Percentiles rank a stretch among this genome's conserved stretches.
phyloP scores from a whole-genome alignment of 2,113 vertebrate genomes.

The Albula glossodonta region DNA sequence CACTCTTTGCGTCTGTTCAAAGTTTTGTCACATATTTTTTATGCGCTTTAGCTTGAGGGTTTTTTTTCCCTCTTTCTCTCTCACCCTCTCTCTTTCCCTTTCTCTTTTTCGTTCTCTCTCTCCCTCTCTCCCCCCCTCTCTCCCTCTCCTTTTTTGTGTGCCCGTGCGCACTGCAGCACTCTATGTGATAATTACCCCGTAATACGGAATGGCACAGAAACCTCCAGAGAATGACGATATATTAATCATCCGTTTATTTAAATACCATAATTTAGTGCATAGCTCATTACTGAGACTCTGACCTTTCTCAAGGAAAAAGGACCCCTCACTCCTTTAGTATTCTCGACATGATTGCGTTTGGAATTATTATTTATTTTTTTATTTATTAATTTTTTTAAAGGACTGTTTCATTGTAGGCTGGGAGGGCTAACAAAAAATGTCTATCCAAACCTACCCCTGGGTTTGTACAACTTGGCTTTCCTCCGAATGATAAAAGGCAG shows the following conservation, averaged over 20 bases:
- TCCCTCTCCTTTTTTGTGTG: constrained; percentile 28
- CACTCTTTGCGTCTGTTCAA: constrained; percentile 41
- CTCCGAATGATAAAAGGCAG: not conserved
- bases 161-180: constrained; percentile 26
- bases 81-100: not conserved
- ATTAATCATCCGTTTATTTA: constrained; percentile 57
- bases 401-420: constrained; percentile 15
- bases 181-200: constrained; percentile 48
- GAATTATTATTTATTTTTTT: not conserved
- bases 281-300: constrained; percentile 53
- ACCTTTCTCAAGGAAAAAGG: constrained; percentile 52
- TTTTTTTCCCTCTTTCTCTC: not conserved
- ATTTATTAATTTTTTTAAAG: not conserved
- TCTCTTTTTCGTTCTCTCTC: not conserved
- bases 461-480: not conserved
- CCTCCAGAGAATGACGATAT: constrained; percentile 46
- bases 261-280: constrained; percentile 63
- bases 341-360: constrained; percentile 21
- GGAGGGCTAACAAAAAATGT: not conserved
- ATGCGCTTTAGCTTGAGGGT: constrained; percentile 34
- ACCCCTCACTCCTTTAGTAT: constrained; percentile 33
- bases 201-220: constrained; percentile 44
- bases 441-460: not conserved
- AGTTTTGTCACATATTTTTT: constrained; percentile 45
- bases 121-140: constrained; percentile 16